Percentiles rank a stretch among this genome's conserved stretches.
Evolutionary conservation across 2,797 vertebrate genomes (phyloP).

Genomic region (Myotis planiceps): DNA sequence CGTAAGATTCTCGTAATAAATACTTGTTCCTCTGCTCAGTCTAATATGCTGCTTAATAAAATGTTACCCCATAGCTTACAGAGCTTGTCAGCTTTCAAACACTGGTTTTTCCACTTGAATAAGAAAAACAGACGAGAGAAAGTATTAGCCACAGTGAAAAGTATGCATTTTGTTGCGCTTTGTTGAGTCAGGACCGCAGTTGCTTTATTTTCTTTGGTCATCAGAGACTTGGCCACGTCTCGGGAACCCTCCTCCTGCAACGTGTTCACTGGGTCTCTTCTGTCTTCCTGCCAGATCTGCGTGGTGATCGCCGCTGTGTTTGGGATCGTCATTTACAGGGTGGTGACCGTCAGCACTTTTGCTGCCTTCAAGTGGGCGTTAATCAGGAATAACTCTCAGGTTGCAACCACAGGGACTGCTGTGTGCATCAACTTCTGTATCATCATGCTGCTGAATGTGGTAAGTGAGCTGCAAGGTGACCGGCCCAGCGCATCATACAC

Average conservation of each 20-base stretch:
- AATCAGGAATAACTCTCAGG: constrained; percentile 97
- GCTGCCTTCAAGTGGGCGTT: constrained; percentile 96
- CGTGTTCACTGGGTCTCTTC: not conserved
- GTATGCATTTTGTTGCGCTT: no score
- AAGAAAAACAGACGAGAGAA: not conserved
- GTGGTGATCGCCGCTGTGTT: constrained; percentile 97
- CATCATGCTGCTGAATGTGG: constrained; percentile 97
- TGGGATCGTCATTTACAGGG: constrained; percentile 96
- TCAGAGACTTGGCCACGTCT: not conserved
- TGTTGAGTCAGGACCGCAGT: not conserved
- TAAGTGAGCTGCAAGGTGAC: constrained; percentile 82
- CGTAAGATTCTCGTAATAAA: not conserved
- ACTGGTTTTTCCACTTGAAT: not conserved
- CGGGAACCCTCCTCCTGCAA: not conserved
- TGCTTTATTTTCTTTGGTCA: not conserved
- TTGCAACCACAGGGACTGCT: constrained; percentile 95
- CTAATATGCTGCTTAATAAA: not conserved
- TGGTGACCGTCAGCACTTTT: constrained; percentile 97
- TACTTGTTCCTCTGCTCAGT: not conserved
- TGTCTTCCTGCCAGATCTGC: constrained; percentile 89
- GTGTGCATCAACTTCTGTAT: constrained; percentile 97
- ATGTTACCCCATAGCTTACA: not conserved
- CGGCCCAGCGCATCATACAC: not conserved
- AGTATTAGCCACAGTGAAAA: not conserved
- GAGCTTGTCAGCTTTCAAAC: not conserved